These are phyloP conservation scores for Zaprionus africanus DNA, from an alignment of 1,140 invertebrate genomes.

Conservation along the genomic window DNA sequence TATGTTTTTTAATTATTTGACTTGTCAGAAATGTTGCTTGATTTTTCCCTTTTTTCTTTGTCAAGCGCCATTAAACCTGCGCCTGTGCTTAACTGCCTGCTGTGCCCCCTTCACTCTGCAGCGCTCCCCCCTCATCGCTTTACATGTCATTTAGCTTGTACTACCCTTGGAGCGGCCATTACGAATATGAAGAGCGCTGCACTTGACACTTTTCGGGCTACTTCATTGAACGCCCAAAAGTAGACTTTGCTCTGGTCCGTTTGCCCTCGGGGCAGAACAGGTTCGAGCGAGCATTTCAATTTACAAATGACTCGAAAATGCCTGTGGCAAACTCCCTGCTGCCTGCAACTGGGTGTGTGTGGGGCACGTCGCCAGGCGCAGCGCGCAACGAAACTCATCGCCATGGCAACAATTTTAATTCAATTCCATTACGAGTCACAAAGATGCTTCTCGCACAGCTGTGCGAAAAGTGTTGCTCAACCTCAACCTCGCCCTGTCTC, in stretches of 20 bases:
- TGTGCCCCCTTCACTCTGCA: background rate
- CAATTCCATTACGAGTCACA: constrained; percentile 81
- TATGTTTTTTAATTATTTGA: background rate
- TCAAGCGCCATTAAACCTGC: constrained; percentile 36
- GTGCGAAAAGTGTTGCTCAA: constrained; percentile 46
- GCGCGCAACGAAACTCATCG: constrained; percentile 29
- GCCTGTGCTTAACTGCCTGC: constrained; percentile 11
- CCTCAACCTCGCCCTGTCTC: constrained; percentile 6
- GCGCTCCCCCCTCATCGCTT: constrained; percentile 42
- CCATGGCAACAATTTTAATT: constrained; percentile 77
- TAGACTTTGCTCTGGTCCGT: constrained; percentile 43
- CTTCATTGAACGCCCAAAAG: constrained; percentile 59
- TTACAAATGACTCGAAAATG: constrained; percentile 77
- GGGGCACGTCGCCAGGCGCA: background rate
- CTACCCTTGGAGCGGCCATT: constrained; percentile 41
- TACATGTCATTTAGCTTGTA: constrained; percentile 57
- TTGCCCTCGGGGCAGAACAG: background rate
- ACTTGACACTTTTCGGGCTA: constrained; percentile 70
- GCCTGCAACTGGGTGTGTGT: background rate
- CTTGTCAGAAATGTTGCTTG: background rate
- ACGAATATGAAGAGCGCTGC: constrained; percentile 68
- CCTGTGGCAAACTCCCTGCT: constrained; percentile 53
- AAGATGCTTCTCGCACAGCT: constrained; percentile 62
- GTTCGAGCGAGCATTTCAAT: constrained; percentile 57
- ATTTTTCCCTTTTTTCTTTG: background rate